A percentile compares a stretch with the other conserved stretches of the same genome.
phyloP scores from a whole-genome alignment of 1,140 invertebrate genomes.

The Drosophila insularis region DNA sequence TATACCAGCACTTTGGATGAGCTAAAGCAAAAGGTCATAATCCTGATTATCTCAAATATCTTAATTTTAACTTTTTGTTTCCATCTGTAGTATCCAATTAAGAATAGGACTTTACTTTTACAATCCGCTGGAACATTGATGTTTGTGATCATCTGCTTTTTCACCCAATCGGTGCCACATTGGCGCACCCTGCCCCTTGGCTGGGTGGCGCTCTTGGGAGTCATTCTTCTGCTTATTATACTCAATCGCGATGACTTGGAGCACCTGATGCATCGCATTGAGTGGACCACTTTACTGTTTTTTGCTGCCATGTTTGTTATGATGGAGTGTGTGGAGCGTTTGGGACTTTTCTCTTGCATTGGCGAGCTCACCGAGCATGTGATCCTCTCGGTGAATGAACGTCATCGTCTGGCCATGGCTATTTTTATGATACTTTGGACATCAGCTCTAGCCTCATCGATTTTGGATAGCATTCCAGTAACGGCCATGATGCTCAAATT shows the following conservation, averaged over 20 bases:
- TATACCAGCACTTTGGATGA: constrained; percentile 87
- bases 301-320: constrained; percentile 92
- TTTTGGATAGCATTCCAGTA: constrained; percentile 92
- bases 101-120: constrained; percentile 85
- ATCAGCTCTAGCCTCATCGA: constrained; percentile 89
- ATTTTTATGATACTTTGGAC: constrained; percentile 89
- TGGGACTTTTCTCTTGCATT: constrained; percentile 89
- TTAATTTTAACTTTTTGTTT: not conserved
- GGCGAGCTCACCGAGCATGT: constrained; percentile 87
- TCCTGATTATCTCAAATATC: constrained; percentile 13
- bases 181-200: constrained; percentile 86
- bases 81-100: constrained; percentile 86
- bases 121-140: constrained; percentile 86
- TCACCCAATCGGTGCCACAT: constrained; percentile 87
- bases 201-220: constrained; percentile 89
- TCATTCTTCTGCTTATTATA: constrained; percentile 87
- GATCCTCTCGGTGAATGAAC: constrained; percentile 85
- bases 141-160: constrained; percentile 88
- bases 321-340: constrained; percentile 89
- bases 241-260: constrained; percentile 87
- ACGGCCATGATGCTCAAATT: constrained; percentile 92
- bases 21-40: constrained; percentile 85
- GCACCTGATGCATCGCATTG: constrained; percentile 88
- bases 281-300: constrained; percentile 92
- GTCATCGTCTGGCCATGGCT: constrained; percentile 86